Evolutionary conservation across 1,140 invertebrate genomes (phyloP).

Genomic region (Sinella curviseta): DNA sequence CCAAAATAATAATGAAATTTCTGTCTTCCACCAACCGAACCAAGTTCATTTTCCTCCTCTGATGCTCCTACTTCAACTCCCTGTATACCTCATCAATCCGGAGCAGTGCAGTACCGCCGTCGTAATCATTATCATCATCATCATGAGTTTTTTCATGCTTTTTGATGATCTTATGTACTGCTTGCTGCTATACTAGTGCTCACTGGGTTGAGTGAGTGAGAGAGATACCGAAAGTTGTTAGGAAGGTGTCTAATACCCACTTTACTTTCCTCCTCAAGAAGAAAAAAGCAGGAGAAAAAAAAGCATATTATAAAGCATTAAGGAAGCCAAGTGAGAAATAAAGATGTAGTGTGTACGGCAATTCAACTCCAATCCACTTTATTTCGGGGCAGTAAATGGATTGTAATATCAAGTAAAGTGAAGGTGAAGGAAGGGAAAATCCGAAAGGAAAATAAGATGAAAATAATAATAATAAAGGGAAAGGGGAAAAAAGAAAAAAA

Average conservation of each 20-base stretch:
- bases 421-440: not conserved
- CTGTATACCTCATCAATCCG: not conserved
- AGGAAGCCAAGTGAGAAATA: slow-evolving; percentile 12
- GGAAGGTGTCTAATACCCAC: slow-evolving; percentile 19
- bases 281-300: not conserved
- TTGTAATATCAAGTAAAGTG: slow-evolving; percentile 11
- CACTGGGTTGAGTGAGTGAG: not conserved
- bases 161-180: too few relatives aligned
- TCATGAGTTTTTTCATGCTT: not conserved
- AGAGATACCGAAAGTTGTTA: slow-evolving; percentile 12
- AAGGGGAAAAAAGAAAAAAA: slow-evolving; percentile 10
- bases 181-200: too few relatives aligned
- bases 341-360: slow-evolving; percentile 5
- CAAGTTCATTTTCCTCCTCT: not conserved
- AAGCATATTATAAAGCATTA: not conserved
- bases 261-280: not conserved
- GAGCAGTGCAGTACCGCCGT: not conserved
- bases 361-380: slow-evolving; percentile 13
- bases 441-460: not conserved
- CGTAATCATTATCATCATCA: not conserved
- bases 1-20: not conserved
- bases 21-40: not conserved
- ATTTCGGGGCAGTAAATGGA: not conserved
- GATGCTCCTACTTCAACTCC: too few relatives aligned
- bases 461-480: not conserved